Conservation (phyloP, 2,888 invertebrate genomes). For the Cantharis rufa region DNA sequence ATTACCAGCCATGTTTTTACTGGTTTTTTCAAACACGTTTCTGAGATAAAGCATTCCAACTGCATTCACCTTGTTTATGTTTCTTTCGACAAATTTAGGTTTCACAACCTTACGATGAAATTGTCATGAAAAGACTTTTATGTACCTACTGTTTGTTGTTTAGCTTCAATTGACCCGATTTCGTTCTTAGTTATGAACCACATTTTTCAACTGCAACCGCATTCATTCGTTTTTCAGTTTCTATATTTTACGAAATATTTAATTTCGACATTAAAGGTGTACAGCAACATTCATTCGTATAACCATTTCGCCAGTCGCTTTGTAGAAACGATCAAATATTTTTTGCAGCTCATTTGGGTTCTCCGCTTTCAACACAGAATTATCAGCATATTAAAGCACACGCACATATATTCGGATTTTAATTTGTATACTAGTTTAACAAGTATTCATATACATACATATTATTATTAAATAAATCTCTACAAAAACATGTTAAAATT, state of each 20-base stretch:
- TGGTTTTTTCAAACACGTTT: neutral
- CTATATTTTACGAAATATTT: neutral
- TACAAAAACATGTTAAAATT: neutral
- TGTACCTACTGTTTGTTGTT: neutral
- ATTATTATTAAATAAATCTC: too few species aligned
- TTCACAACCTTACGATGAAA: neutral
- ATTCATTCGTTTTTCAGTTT: too few species aligned
- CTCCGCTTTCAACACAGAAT: neutral
- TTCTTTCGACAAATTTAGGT: neutral
- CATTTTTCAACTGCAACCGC: neutral
- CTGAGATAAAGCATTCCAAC: neutral
- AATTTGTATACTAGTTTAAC: neutral
- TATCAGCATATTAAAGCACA: neutral
- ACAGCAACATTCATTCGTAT: too few species aligned
- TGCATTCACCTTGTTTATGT: neutral
- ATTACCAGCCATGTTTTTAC: neutral
- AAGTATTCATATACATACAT: neutral
- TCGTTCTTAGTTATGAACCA: neutral
- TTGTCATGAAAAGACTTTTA: neutral
- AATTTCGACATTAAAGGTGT: neutral
- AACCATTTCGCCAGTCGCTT: neutral
- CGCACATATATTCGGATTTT: neutral
- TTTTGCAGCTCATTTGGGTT: neutral
- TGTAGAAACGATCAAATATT: neutral
- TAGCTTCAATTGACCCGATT: neutral